phyloP scores from a whole-genome alignment of 2,797 vertebrate genomes.

The Takifugu ocellatus region DNA sequence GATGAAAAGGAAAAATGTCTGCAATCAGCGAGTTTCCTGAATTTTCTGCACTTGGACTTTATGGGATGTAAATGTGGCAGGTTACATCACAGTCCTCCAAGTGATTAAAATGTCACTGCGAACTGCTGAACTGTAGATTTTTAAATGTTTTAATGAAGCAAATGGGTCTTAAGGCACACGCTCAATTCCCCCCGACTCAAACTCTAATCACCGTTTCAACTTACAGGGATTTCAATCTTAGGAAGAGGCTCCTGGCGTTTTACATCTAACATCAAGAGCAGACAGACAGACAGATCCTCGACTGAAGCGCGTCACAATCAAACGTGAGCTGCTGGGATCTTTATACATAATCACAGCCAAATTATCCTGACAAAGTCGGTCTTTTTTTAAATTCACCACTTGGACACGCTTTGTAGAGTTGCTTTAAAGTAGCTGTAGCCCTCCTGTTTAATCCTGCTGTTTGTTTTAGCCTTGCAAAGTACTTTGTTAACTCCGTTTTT shows the following conservation, averaged over 20 bases:
- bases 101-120: too few relatives aligned
- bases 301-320: background rate
- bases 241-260: background rate
- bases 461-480: constrained; percentile 31
- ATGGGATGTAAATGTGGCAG: too few relatives aligned
- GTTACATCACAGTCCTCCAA: too few relatives aligned
- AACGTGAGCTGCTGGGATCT: background rate
- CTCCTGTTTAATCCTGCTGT: constrained; percentile 25
- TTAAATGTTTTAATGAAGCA: too few relatives aligned
- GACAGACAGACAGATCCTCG: constrained; percentile 8
- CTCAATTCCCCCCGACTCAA: too few relatives aligned
- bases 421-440: constrained; percentile 16
- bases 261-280: background rate
- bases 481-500: constrained; percentile 57
- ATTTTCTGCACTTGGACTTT: constrained; percentile 2
- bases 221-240: background rate
- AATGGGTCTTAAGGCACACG: too few relatives aligned
- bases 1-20: constrained; percentile 40
- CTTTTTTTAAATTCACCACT: constrained; percentile 22
- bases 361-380: background rate
- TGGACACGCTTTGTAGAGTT: constrained; percentile 13
- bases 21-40: constrained; percentile 36
- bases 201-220: too few relatives aligned
- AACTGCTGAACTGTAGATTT: too few relatives aligned
- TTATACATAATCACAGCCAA: constrained; percentile 11